Conservation (phyloP, 1,140 invertebrate species). For the Dendroctonus ponderosae region DNA sequence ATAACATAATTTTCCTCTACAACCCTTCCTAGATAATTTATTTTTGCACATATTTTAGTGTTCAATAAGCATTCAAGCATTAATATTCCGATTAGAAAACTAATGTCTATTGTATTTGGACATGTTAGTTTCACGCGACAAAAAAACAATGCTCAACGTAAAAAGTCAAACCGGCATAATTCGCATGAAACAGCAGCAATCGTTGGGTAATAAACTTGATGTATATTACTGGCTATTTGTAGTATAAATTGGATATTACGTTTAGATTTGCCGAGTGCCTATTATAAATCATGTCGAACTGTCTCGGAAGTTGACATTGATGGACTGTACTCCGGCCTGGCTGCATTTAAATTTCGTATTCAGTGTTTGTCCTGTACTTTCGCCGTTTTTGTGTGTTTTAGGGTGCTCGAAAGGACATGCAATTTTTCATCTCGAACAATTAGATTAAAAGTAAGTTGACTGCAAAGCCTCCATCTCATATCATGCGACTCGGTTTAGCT, state of each 20-base stretch:
- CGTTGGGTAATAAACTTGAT: conserved; percentile 19
- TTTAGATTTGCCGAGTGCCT: conserved; percentile 32
- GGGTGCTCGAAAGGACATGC: conserved; percentile 22
- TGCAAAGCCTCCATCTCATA: conserved; percentile 27
- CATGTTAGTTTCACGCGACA: too few species aligned
- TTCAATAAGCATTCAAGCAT: too few species aligned
- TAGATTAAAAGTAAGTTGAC: conserved; percentile 35
- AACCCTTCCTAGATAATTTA: too few species aligned
- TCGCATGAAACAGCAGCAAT: too few species aligned
- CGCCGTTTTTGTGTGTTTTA: conserved; percentile 29
- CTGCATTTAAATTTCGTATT: conserved; percentile 35
- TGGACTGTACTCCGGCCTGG: conserved; percentile 26
- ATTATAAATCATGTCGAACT: conserved; percentile 36
- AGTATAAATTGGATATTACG: conserved; percentile 38
- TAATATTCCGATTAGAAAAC: too few species aligned
- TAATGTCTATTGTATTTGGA: too few species aligned
- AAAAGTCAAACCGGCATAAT: too few species aligned
- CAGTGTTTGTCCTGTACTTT: conserved; percentile 32
- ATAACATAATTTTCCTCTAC: too few species aligned
- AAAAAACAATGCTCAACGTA: too few species aligned
- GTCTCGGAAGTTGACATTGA: conserved; percentile 35
- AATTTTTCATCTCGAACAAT: conserved; percentile 37
- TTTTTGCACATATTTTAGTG: too few species aligned
- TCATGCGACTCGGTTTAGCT: neutral
- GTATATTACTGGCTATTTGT: conserved; percentile 35